Conservation (phyloP, 2,888 invertebrate species). For the Drosophila mimica region DNA sequence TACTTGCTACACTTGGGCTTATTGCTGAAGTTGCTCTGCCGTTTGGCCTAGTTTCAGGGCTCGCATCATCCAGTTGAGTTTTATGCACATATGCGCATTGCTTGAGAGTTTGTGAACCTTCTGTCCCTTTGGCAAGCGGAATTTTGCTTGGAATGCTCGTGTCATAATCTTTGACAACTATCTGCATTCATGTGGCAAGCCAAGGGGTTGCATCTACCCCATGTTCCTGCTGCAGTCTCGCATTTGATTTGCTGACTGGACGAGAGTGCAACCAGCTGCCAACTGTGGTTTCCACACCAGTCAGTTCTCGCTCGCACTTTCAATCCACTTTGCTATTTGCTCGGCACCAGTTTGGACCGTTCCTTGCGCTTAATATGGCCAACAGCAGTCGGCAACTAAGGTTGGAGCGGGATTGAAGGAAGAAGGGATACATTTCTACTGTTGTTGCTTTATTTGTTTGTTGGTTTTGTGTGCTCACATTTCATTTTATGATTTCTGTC, state of each 20-base stretch:
- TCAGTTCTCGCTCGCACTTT: slow-evolving; percentile 13
- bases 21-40: slow-evolving; percentile 40
- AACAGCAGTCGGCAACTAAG: slow-evolving; percentile 5
- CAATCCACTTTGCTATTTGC: slow-evolving; percentile 24
- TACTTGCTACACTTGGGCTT: slow-evolving; percentile 12
- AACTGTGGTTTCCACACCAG: slow-evolving; percentile 16
- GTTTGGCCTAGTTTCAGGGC: slow-evolving; percentile 43
- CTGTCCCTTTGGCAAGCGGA: slow-evolving; percentile 35
- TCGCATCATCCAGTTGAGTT: slow-evolving; percentile 57
- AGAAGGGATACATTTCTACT: slow-evolving; percentile 33
- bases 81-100: slow-evolving; percentile 79
- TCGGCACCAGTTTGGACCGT: slow-evolving; percentile 29
- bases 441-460: slow-evolving; percentile 44
- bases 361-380: slow-evolving; percentile 38
- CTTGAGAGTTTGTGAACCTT: slow-evolving; percentile 62
- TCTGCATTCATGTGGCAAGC: slow-evolving; percentile 71
- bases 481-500: slow-evolving; percentile 53
- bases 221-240: slow-evolving; percentile 28
- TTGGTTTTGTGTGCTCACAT: slow-evolving; percentile 37
- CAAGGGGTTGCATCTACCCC: slow-evolving; percentile 5
- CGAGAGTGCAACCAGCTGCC: slow-evolving; percentile 59
- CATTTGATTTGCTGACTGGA: slow-evolving; percentile 74
- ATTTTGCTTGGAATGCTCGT: slow-evolving; percentile 46
- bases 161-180: slow-evolving; percentile 81
- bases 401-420: not conserved